Conservation (phyloP, 2,797 vertebrate genomes). For the Pseudocheirus occidentalis region DNA sequence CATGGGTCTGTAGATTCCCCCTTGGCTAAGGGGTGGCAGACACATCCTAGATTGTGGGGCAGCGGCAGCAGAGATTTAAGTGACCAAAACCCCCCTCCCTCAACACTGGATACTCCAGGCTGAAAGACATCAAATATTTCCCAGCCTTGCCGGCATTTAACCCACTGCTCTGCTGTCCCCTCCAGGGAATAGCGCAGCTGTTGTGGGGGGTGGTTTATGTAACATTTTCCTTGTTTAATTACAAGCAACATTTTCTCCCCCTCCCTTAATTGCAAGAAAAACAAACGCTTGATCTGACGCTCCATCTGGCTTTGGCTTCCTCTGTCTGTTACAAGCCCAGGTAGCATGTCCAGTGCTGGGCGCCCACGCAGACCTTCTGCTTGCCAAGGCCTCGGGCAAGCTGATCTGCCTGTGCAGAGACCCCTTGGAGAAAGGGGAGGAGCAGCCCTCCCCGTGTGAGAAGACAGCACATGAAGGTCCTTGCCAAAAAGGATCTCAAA, state of each 20-base stretch:
- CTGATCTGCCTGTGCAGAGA: background rate
- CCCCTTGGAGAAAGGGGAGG: background rate
- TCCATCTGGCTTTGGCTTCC: background rate
- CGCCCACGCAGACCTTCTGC: background rate
- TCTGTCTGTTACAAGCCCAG: background rate
- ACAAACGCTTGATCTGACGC: background rate
- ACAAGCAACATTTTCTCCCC: background rate
- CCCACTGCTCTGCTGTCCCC: background rate
- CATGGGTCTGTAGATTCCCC: background rate
- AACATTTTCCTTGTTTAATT: constrained; percentile 22
- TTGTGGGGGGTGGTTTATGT: accelerated
- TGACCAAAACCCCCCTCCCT: background rate
- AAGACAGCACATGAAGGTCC: background rate
- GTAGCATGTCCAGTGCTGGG: background rate
- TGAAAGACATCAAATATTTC: background rate
- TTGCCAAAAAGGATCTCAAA: background rate
- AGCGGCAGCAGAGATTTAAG: background rate
- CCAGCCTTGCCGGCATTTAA: background rate
- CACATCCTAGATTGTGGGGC: background rate
- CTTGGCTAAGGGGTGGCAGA: background rate
- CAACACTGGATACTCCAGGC: background rate
- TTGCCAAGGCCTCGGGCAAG: background rate
- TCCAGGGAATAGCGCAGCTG: background rate
- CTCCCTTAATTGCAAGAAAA: constrained; percentile 14
- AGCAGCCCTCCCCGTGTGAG: background rate